Evolutionary conservation across 2,797 vertebrate genomes (phyloP).

Genomic region (Gorsachius magnificus): DNA sequence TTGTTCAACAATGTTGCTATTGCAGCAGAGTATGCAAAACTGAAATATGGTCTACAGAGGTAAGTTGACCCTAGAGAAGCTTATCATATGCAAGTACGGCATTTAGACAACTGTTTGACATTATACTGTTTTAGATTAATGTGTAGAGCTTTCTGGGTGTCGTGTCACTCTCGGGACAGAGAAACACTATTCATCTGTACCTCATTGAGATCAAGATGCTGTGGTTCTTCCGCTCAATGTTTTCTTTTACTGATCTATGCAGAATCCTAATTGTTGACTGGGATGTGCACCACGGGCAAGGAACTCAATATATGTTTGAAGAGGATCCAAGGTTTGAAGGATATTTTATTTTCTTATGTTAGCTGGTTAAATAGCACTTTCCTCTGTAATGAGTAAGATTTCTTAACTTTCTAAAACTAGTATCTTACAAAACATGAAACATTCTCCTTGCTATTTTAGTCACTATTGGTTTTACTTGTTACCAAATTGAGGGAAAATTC

Average conservation of each 20-base stretch:
- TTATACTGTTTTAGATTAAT: background rate
- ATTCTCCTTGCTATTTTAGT: background rate
- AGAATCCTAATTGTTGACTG: constrained; percentile 96
- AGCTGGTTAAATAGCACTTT: background rate
- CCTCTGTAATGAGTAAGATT: background rate
- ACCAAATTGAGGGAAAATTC: background rate
- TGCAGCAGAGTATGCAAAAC: constrained; percentile 86
- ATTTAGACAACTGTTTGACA: background rate
- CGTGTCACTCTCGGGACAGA: background rate
- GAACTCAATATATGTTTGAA: constrained; percentile 90
- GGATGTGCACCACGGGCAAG: constrained; percentile 97
- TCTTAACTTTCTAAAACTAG: background rate
- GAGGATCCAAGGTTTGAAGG: constrained; percentile 88
- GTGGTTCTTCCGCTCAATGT: background rate
- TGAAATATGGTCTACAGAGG: constrained; percentile 82
- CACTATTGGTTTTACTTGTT: background rate
- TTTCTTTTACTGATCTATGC: constrained; percentile 13
- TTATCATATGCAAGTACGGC: background rate
- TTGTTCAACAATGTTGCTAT: constrained; percentile 97
- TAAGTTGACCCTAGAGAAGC: constrained; percentile 21
- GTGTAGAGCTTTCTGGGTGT: background rate
- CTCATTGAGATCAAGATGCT: background rate
- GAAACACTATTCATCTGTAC: background rate
- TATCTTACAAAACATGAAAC: background rate
- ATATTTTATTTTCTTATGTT: background rate